Evolutionary conservation across 2,888 invertebrate genomes (phyloP), one percentile per base, ranked within the genome.

Genomic region (Ophion costatus): DNA sequence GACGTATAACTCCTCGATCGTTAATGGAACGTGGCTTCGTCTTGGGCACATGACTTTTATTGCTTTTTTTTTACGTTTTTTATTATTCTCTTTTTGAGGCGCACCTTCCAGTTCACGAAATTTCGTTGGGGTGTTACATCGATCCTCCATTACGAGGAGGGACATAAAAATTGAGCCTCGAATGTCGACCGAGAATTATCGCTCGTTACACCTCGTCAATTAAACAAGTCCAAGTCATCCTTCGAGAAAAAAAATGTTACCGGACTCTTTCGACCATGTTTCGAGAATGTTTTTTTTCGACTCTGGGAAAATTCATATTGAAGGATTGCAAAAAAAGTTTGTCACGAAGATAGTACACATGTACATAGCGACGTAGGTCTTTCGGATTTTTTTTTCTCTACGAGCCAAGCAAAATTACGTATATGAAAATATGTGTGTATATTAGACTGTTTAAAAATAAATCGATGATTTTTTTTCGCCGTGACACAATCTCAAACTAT

Each of bases 21-120:
- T 63, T 63, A 24, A 63, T 63, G 63, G 24, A 24, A 63, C 63
- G 22, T 24, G 63, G 63, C 6, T 24, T 63, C 63, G 24, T 63
- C 22, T 63, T 24, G 63, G 63, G 38, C 38, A 38, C 38, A 38
- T 38, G 7, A 63, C 24, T 59, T 59, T 59, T 59, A 59, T 59
- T 59, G 24, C 14, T 5, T 22, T 63, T 29, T 63, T 24, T 14
- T 22, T 24, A 2, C 24, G 2, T 63, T 29, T 22, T 63, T 20
- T 22, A 24, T 22, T 24, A 14, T 24, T 29, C 24, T 63, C 24
- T 63, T 24, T 22, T 24, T 63, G 0, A 10, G 59, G 22, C 20
- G n/a, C n/a, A 20, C 59, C 20, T 59, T 59, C 20, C 20, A 59
- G 20, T 70, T 11, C 45, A 45, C 45, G 45, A 45, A 45, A 45